Conservation (phyloP, 1,140 invertebrate genomes). For the Capitella teleta region DNA sequence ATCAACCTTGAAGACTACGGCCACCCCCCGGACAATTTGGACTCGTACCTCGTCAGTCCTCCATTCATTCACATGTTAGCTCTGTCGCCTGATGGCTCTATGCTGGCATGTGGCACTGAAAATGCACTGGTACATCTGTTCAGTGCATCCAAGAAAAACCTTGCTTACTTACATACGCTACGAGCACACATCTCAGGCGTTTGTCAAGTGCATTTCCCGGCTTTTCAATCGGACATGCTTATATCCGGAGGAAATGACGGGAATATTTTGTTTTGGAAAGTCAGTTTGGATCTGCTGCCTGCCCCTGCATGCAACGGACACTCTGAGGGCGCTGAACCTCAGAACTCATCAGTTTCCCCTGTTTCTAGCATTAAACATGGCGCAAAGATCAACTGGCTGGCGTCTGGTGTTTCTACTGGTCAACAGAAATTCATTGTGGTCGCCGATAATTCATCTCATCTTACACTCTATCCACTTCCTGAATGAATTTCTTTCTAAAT, state of each 20-base stretch:
- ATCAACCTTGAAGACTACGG: constrained; percentile 3
- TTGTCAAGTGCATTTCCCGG: constrained; percentile 9
- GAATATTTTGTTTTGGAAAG: constrained; percentile 1
- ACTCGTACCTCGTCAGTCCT: constrained; percentile 5
- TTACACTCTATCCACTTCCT: not conserved
- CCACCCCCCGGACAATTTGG: not conserved
- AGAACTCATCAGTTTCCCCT: not conserved
- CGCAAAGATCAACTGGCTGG: constrained; percentile 1
- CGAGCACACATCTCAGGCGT: constrained; percentile 5
- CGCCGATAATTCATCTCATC: not conserved
- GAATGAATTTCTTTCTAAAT: not conserved
- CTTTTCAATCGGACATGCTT: not conserved
- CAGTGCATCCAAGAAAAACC: not conserved
- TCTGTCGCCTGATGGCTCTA: not conserved
- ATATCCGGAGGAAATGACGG: constrained; percentile 3
- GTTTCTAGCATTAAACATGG: not conserved
- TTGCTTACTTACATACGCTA: not conserved
- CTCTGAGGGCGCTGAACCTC: not conserved
- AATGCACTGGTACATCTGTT: constrained; percentile 12
- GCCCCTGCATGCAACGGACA: not conserved
- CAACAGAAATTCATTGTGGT: constrained; percentile 1
- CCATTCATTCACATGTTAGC: constrained; percentile 11
- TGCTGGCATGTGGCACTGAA: constrained; percentile 9
- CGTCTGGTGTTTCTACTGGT: not conserved
- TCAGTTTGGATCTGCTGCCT: not conserved